Base-by-base conservation (phyloP, 2,113 vertebrate species). In the Lipotes vexillifer region DNA sequence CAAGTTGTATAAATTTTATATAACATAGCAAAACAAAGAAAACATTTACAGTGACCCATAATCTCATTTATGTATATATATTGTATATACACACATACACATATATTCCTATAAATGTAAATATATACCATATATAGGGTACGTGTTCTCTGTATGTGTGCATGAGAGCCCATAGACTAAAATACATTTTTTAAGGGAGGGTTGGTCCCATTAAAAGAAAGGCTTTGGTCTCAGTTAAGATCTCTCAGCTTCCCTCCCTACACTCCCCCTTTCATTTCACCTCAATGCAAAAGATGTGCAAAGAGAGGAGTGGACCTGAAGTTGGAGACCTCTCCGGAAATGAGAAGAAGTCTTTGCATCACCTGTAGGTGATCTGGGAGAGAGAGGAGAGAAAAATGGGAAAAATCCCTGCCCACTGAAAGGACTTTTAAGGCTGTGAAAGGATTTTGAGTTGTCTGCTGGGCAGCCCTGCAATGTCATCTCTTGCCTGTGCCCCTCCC, bases 11-110 rank as follows among this genome's bases (percentile, higher is more conserved):
- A 82, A 71, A 86, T 80, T 91, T 83, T 92, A 85, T 66, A 23
- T 33, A 90, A 49, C 33, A 90, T 4, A 92, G 81, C 9, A 36
- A 96, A 96, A 90, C n/a, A 78, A 57, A 84, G 78, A 90, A 95
- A 92, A 83, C n/a, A 91, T 92, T 93, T 78, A 69, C 12, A 94
- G 38, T 61, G 96, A 87, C 41, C 52, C 13, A 82, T 23, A 91
- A 41, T 44, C 46, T 88, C 65, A 82, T 41, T 81, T 10, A 36
- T 2, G 25, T 5, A 27, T 77, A 9, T 1, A 44, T 1, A 65
- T 1, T 1, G 52, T 1, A 63, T 15, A 77, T 17, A n/a, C 41
- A 66, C 8, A 66, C 11, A 74, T 21, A 25, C 33, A 10, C 7
- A 7, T 29, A 33, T 31, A 9, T 14, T 36, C n/a, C 21, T 17